A percentile compares a stretch with the other conserved stretches of the same genome.
phyloP scores from a whole-genome alignment of 2,113 vertebrate genomes.

The Crotophaga sulcirostris region DNA sequence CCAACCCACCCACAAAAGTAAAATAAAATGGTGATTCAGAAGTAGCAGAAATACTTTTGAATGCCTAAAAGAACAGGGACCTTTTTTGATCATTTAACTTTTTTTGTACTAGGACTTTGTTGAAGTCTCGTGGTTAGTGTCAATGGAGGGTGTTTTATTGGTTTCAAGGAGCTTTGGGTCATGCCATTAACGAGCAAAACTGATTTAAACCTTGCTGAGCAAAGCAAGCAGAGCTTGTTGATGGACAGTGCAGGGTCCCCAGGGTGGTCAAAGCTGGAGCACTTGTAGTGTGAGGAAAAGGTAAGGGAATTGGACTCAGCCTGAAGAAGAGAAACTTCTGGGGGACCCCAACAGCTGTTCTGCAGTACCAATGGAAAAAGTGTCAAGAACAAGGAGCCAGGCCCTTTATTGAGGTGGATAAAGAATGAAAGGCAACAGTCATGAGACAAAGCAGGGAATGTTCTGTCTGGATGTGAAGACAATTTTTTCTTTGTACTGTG shows the following conservation, averaged over 20 bases:
- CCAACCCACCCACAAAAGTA: neutral
- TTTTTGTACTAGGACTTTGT: neutral
- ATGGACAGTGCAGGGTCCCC: neutral
- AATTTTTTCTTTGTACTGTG: neutral
- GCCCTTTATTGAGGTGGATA: neutral
- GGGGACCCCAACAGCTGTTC: neutral
- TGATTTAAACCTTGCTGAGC: neutral
- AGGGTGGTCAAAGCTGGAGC: neutral
- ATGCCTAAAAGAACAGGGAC: neutral
- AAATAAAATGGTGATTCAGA: neutral
- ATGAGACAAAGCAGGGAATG: neutral
- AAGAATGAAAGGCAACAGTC: neutral
- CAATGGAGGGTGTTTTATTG: neutral
- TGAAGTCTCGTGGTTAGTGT: neutral
- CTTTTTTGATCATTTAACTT: neutral
- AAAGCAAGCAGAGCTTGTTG: neutral
- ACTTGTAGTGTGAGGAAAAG: neutral
- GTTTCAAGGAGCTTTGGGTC: neutral
- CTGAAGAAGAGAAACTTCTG: neutral
- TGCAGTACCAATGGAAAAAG: neutral
- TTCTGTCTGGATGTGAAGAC: neutral
- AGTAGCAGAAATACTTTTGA: neutral
- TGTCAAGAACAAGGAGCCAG: neutral
- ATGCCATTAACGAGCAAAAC: neutral
- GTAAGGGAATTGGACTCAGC: neutral